Evolutionary conservation across 2,797 vertebrate genomes (phyloP), one percentile per base, ranked within the genome.

Genomic region (Acanthornis magna): DNA sequence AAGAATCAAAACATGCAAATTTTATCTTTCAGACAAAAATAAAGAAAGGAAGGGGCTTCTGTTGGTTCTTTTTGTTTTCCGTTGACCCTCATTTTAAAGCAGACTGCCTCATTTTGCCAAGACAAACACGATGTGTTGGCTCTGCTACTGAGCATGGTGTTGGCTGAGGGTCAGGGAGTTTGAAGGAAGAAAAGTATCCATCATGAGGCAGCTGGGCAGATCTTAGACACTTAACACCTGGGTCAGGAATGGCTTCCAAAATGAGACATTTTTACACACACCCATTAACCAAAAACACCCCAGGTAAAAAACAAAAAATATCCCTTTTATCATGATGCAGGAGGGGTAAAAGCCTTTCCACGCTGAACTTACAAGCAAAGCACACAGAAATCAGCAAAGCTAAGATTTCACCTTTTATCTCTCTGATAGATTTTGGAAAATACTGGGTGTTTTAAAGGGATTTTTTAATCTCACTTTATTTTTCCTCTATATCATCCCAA

Each of bases 11-110:
- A 70, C 29, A 75, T 36, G 82, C 45, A 93, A 34, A 88, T 76
- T 70, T 73, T 65, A 87, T 70, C 30, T 70, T 94, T 89, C n/a
- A 76, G 83, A 57, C 29, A 81, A 81, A 96, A 91, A 70, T n/a
- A 66, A 90, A 88, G 65, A 50, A 80, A 92, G 8, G 25, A 85
- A 65, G 83, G 48, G 77, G 61, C 60, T 91, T 94, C 58, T 76
- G 47, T 67, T 73, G 11, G 32, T 92, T 91, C 72, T 88, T 89
- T 93, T 84, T 73, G 42, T 71, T 93, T 95, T 87, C 38, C 45
- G 72, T 26, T 76, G 53, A 81, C 32, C 9, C 61, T 95, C 15
- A 2, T 77, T 86, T 91, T 93, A 74, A 79, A 25, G 51, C 62
- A 92, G 30, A 34, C 40, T 82, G 80, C 11, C 26, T 89, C 43